These are phyloP conservation scores for Diglossa cyanea DNA, from an alignment of 2,797 vertebrate genomes.

Conservation along the genomic window DNA sequence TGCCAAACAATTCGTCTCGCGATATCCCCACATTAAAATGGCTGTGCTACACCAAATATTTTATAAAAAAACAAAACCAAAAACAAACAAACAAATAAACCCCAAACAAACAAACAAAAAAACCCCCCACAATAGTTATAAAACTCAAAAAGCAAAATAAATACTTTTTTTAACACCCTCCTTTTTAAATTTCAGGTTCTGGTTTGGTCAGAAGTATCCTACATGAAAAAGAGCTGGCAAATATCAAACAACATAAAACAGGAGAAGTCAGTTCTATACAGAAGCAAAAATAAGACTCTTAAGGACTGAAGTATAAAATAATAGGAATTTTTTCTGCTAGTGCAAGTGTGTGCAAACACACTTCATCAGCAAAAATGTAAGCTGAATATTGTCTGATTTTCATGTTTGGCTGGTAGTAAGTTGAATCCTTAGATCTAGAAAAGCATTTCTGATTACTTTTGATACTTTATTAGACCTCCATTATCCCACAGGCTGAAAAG, in stretches of 20 bases:
- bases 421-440: neutral
- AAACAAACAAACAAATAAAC: too few relatives aligned
- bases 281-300: neutral
- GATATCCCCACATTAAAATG: constrained; percentile 55
- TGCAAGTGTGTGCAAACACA: neutral
- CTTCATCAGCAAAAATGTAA: neutral
- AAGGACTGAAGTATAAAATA: neutral
- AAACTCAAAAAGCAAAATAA: neutral
- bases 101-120: too few relatives aligned
- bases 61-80: too few relatives aligned
- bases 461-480: neutral
- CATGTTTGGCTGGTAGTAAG: neutral
- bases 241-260: neutral
- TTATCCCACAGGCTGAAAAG: neutral
- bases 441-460: neutral
- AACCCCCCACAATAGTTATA: neutral
- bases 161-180: neutral
- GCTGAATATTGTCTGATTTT: neutral
- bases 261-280: neutral
- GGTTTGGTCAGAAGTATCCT: neutral
- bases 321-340: neutral
- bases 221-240: neutral
- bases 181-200: neutral
- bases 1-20: constrained; percentile 65
- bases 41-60: neutral